phyloP scores from a whole-genome alignment of 2,113 vertebrate species.

The Sturnira hondurensis region DNA sequence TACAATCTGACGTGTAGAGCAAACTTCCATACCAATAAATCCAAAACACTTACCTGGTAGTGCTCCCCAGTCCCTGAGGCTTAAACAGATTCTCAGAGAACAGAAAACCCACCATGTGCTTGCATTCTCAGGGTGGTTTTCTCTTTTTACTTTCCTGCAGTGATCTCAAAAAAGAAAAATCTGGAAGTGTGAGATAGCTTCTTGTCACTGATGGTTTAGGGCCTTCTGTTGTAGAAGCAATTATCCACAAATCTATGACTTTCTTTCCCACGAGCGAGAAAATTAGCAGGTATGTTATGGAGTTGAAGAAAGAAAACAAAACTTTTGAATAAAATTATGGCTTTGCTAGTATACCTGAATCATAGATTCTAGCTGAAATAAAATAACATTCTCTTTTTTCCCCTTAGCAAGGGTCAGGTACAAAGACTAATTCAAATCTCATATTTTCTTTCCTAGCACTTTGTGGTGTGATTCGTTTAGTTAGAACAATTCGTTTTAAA shows the following conservation, averaged over 20 bases:
- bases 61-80: not conserved
- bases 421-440: conserved; percentile 13
- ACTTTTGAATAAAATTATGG: not conserved
- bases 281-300: not conserved
- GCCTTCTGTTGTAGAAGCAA: not conserved
- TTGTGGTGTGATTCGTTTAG: not conserved
- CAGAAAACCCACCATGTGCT: not conserved
- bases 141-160: not conserved
- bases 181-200: not conserved
- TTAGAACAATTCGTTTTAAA: not conserved
- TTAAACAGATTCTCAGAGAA: not conserved
- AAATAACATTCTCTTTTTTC: not conserved
- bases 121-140: not conserved
- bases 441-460: not conserved
- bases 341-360: not conserved
- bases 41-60: not conserved
- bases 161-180: not conserved
- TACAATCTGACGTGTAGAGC: not conserved
- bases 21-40: not conserved
- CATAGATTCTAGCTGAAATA: not conserved
- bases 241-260: not conserved
- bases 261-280: not conserved
- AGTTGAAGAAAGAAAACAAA: not conserved
- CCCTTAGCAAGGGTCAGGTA: not conserved
- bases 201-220: not conserved